These are phyloP conservation scores for Todiramphus chloris DNA, from an alignment of 2,113 vertebrate genomes.

Conservation along the genomic window DNA sequence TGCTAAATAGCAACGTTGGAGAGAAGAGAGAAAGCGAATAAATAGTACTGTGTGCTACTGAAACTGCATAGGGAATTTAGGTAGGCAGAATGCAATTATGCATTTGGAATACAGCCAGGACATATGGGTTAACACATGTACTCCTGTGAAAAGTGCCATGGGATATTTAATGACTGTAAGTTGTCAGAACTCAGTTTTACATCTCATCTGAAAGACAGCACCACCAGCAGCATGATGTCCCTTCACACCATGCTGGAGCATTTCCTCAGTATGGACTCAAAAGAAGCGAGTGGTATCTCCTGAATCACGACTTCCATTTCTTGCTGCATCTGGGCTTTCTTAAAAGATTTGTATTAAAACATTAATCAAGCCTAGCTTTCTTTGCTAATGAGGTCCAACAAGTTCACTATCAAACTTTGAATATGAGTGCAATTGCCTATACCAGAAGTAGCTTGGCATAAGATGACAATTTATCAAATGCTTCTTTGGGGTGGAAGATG, in stretches of 20 bases:
- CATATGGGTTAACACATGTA: conserved; percentile 72
- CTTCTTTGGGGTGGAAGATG: background rate
- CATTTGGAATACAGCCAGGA: conserved; percentile 58
- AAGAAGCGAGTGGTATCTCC: background rate
- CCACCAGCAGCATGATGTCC: conserved; percentile 36
- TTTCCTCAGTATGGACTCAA: background rate
- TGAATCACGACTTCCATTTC: background rate
- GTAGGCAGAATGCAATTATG: conserved; percentile 70
- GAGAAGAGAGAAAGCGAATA: background rate
- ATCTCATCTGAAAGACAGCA: conserved; percentile 57
- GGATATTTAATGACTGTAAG: conserved; percentile 69
- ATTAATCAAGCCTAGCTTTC: background rate
- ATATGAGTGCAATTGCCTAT: background rate
- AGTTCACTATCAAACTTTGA: background rate
- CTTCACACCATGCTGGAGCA: conserved; percentile 3
- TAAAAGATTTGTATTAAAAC: background rate
- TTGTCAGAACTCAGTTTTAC: conserved; percentile 67
- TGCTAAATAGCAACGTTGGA: background rate
- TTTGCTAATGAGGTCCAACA: background rate
- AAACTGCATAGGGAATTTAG: conserved; percentile 58
- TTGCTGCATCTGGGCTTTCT: background rate
- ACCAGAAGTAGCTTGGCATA: background rate
- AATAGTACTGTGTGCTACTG: conserved; percentile 22
- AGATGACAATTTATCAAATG: background rate
- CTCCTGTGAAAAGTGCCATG: conserved; percentile 67